phyloP scores from a whole-genome alignment of 2,888 invertebrate species.

The Zhuqinia jingwanae region DNA sequence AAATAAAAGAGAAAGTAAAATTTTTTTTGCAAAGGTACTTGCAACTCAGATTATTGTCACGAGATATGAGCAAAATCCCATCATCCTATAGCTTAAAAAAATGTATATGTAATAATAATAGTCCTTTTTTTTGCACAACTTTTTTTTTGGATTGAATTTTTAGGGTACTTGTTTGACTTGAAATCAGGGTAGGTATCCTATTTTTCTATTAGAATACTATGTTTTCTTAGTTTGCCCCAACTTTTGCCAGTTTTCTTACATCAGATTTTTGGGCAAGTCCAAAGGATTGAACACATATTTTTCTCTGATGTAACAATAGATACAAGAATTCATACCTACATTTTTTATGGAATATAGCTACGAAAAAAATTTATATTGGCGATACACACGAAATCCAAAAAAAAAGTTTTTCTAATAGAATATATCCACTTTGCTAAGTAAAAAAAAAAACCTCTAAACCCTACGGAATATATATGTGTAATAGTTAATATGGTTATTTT shows the following conservation, averaged over 20 bases:
- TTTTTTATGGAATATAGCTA: too few relatives aligned
- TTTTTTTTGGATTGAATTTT: slow-evolving; percentile 4
- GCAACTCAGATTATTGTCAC: slow-evolving; percentile 22
- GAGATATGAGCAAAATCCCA: slow-evolving; percentile 4
- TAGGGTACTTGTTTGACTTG: background rate
- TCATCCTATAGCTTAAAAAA: too few relatives aligned
- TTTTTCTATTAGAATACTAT: too few relatives aligned
- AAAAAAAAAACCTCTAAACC: too few relatives aligned
- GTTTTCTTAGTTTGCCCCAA: background rate
- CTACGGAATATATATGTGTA: too few relatives aligned
- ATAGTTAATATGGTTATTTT: background rate
- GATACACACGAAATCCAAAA: too few relatives aligned
- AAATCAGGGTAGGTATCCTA: background rate
- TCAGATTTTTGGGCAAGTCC: too few relatives aligned
- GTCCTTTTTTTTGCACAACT: background rate
- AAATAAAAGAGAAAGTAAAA: background rate
- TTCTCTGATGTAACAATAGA: too few relatives aligned
- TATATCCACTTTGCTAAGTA: too few relatives aligned
- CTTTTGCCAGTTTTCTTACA: too few relatives aligned
- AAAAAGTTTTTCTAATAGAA: background rate
- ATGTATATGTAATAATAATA: background rate
- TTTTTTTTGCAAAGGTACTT: background rate
- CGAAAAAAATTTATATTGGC: background rate
- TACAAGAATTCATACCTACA: too few relatives aligned
- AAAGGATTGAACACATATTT: too few relatives aligned